Base-by-base conservation (phyloP, 2,888 invertebrate genomes). In the Tipula lateralis region DNA sequence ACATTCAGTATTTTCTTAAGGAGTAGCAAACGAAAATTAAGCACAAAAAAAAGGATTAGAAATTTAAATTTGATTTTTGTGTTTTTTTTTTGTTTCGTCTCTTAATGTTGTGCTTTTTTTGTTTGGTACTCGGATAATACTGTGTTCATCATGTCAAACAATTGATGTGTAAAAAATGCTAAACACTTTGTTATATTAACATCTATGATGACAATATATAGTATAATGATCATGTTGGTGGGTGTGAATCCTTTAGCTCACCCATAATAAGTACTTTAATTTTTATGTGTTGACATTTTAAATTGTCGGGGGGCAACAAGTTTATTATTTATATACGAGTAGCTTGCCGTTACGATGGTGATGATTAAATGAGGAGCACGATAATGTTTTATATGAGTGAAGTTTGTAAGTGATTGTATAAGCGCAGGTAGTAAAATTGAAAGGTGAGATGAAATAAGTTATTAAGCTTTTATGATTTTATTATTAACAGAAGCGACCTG, bases 201-300 rank as follows among this genome's bases (percentile, higher is more conserved):
- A 24, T 24, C 44, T 0, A 44, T 44, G 44, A 16, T 44, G 44
- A 44, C 16, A 44, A 44, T 16, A 24, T n/a, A n/a, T n/a, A n/a
- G n/a, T n/a, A 66, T 66, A 66, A 66, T 66, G 24, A 66, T 66
- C 66, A 66, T 66, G 66, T 66, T 66, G 66, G 66, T 66, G 66
- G 66, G 66, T 66, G 66, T 66, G 66, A 66, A 66, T 24, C 66
- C 9, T 9, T 9, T 66, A 24, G 9, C 24, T 66, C 19, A n/a
- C 66, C 66, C 50, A 19, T 50, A 7, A 5, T 32, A n/a, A n/a
- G 24, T 66, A 24, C 24, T 66, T 16, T 24, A 24, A 24, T 19
- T 24, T 66, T 66, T 19, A 1, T 66, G 66, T 66, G 44, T 50
- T 66, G 66, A 66, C 66, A 66, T 66, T 66, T 66, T 66, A 66